Conservation (phyloP, 2,797 vertebrate genomes). For the Gymnodraco acuticeps region DNA sequence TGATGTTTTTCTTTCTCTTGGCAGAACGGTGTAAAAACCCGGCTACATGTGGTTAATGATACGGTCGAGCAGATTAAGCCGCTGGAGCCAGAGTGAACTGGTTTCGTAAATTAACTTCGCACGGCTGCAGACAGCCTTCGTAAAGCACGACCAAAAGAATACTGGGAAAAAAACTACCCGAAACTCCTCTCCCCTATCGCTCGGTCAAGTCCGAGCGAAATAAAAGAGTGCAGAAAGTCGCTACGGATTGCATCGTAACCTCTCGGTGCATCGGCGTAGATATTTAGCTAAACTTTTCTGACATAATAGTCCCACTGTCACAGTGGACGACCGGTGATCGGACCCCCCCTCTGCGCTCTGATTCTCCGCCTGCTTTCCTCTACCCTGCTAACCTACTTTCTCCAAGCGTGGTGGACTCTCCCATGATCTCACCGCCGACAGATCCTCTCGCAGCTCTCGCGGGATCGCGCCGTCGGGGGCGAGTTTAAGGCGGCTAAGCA, state of each 20-base stretch:
- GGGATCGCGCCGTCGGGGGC: conserved; percentile 78
- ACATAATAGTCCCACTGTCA: conserved; percentile 73
- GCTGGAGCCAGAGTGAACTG: conserved; percentile 47
- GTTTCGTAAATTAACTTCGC: conserved; percentile 67
- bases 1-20: conserved; percentile 47
- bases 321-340: conserved; percentile 61
- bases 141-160: conserved; percentile 12
- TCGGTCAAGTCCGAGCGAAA: conserved; percentile 70
- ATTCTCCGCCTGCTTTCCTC: conserved; percentile 75
- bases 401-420: conserved; percentile 87
- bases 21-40: conserved; percentile 42
- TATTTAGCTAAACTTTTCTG: conserved; percentile 52
- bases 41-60: conserved; percentile 69
- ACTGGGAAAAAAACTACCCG: conserved; percentile 11
- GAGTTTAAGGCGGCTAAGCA: conserved; percentile 79
- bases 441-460: conserved; percentile 70
- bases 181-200: conserved; percentile 65
- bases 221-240: conserved; percentile 58
- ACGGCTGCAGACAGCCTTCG: conserved; percentile 43
- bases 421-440: conserved; percentile 85
- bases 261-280: conserved; percentile 15
- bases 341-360: conserved; percentile 62
- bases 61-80: conserved; percentile 36
- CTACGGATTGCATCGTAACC: conserved; percentile 66
- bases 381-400: conserved; percentile 88